These are phyloP conservation scores for Threskiornis aethiopicus DNA, from an alignment of 2,797 vertebrate genomes.

Conservation along the genomic window DNA sequence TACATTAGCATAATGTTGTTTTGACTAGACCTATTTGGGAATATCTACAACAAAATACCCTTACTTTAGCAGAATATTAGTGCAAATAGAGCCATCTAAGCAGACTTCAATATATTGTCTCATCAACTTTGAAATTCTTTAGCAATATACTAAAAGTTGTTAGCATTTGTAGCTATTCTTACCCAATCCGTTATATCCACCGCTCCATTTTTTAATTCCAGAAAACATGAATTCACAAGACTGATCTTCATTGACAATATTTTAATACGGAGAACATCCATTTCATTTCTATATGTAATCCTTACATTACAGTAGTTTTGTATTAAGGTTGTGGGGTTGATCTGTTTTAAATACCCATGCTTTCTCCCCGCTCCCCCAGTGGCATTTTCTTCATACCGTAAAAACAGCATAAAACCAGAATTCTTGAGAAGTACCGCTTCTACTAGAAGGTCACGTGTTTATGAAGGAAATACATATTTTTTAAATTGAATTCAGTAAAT, in stretches of 20 bases:
- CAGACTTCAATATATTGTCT: background rate
- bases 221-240: background rate
- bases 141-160: fast-evolving
- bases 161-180: background rate
- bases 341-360: background rate
- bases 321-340: background rate
- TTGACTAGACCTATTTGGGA: background rate
- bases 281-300: background rate
- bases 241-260: background rate
- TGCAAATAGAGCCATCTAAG: background rate
- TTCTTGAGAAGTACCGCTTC: background rate
- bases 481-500: background rate
- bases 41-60: background rate
- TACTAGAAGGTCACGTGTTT: background rate
- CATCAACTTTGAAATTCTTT: background rate
- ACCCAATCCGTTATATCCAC: background rate
- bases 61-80: background rate
- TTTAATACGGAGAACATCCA: background rate
- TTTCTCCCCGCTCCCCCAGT: too few relatives aligned
- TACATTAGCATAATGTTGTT: background rate
- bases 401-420: background rate
- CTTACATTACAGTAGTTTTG: background rate
- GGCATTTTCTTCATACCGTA: background rate
- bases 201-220: background rate
- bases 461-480: background rate